Evolutionary conservation across 1,140 invertebrate genomes (phyloP), one percentile per base, ranked within the genome.

Genomic region (Aricia agestis): DNA sequence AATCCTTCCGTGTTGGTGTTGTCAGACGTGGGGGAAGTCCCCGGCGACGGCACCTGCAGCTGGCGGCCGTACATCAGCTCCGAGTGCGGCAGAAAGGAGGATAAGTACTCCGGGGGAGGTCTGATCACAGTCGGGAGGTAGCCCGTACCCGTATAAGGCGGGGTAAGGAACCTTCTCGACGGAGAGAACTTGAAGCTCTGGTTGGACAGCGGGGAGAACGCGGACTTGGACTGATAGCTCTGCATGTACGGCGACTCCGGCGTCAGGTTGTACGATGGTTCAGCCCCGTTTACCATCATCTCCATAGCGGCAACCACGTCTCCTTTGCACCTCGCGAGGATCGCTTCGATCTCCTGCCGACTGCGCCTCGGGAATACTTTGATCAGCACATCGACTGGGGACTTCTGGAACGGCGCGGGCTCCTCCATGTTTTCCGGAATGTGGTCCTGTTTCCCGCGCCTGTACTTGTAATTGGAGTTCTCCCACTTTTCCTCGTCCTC

Each of bases 261-360:
- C 0, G 84, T 84, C 52, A 91, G 67, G 63, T 79, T 82, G 73
- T 92, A 90, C 0, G 85, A 74, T 18, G 90, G 84, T 17, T 90
- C 89, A 68, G 92, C 93, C 58, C 95, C 95, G 78, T 95, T 95
- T 15, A 97, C 93, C 93, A 97, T 94, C 66, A 96, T 94, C 83
- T 98, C 97, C 94, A 98, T 98, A 1, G 97, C 97, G 77, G 97
- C 95, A 0, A 98, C 94, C 0, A 98, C 95, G 82, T 98, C 97
- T 0, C 97, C 97, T 89, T 95, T 94, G 81, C 93, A 96, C 84
- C 95, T 92, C 90, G 94, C 92, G 92, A 98, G 92, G 65, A 97
- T 93, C 6, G 95, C 93, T 85, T 98, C 97, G 1, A 98, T 96
- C 73, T 98, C 96, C 25, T 94, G 94, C 32, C 96, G 93, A 77